Evolutionary conservation across 2,113 vertebrate genomes (phyloP).

Genomic region (Anoura caudifer): DNA sequence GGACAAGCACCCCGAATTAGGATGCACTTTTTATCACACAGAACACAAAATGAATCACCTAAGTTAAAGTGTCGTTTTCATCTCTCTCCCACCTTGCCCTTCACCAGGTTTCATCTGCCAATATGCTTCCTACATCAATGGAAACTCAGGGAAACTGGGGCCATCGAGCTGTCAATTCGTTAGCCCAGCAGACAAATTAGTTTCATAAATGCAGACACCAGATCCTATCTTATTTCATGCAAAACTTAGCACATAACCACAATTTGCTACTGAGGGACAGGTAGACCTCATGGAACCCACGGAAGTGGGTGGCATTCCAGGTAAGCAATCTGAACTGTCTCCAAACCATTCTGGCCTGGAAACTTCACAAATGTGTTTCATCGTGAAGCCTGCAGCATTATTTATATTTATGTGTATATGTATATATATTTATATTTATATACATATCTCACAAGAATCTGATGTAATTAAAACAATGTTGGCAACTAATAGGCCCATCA

Average conservation of each 20-base stretch:
- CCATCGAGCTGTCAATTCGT: neutral
- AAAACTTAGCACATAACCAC: neutral
- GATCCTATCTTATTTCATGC: conserved; percentile 53
- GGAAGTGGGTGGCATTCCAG: conserved; percentile 37
- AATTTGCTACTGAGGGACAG: conserved; percentile 41
- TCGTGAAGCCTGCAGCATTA: neutral
- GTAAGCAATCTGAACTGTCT: conserved; percentile 18
- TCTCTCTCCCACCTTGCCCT: neutral
- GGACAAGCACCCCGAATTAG: neutral
- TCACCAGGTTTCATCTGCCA: neutral
- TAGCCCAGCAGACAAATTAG: conserved; percentile 31
- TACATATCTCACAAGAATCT: neutral
- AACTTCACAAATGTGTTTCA: neutral
- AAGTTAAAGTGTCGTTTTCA: neutral
- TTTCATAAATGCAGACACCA: conserved; percentile 3
- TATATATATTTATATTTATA: neutral
- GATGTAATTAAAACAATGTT: neutral
- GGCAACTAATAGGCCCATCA: neutral
- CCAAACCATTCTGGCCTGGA: conserved; percentile 47
- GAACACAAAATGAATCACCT: neutral
- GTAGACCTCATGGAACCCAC: neutral
- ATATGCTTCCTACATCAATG: neutral
- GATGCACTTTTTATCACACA: neutral
- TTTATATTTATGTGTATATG: no score
- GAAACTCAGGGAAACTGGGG: neutral